Evolutionary conservation across 1,140 invertebrate genomes (phyloP).

Genomic region (Campodea augens): DNA sequence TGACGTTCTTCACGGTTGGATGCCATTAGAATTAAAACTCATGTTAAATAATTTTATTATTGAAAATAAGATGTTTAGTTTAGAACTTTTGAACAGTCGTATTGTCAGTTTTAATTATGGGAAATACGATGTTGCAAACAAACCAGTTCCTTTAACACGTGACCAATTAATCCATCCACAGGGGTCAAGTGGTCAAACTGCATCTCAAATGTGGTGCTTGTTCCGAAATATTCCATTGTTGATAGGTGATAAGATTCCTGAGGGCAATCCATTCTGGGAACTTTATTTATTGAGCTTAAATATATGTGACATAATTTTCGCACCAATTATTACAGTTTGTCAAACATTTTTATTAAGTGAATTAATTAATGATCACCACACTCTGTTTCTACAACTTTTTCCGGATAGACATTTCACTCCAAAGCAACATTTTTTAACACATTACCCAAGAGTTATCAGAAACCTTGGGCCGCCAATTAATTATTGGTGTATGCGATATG

Average conservation of each 20-base stretch:
- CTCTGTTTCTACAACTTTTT: background rate
- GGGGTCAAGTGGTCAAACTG: background rate
- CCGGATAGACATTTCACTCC: background rate
- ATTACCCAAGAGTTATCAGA: background rate
- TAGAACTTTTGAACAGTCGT: background rate
- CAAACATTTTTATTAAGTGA: conserved; percentile 2
- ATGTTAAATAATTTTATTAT: background rate
- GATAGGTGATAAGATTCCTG: background rate
- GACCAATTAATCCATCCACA: background rate
- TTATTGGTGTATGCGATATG: conserved; percentile 3
- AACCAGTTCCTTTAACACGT: background rate
- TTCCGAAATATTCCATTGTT: background rate
- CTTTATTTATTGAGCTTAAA: background rate
- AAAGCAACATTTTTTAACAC: background rate
- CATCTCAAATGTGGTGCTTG: conserved; percentile 1
- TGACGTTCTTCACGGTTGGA: conserved; percentile 1
- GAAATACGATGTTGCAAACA: background rate
- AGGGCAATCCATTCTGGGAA: background rate
- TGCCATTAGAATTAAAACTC: background rate
- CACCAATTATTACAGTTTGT: background rate
- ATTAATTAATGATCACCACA: background rate
- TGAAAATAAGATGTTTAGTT: background rate
- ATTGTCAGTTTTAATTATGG: conserved; percentile 1
- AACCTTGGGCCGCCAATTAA: background rate
- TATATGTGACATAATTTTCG: background rate